phyloP scores from a whole-genome alignment of 1,140 invertebrate genomes.

The Brachionus asplanchnoidis region DNA sequence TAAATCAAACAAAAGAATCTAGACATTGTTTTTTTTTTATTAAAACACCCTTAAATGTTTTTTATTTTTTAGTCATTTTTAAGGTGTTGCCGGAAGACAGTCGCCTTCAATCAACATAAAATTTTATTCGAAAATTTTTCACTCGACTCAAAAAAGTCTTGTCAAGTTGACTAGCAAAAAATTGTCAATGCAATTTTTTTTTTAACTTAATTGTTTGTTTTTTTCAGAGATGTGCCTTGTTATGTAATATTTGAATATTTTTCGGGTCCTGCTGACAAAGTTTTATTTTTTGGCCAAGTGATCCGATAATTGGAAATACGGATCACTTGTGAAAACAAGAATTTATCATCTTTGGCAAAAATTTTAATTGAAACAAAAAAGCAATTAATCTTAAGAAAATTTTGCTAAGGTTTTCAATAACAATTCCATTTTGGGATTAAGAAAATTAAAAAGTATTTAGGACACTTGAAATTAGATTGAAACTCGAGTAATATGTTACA shows the following conservation, averaged over 20 bases:
- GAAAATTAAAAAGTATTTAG: constrained; percentile 37
- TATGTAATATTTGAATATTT: background rate
- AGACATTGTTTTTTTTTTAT: background rate
- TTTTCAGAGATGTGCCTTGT: background rate
- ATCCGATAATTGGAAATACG: background rate
- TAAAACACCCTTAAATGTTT: background rate
- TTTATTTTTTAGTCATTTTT: background rate
- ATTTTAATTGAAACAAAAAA: constrained; percentile 32
- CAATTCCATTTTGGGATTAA: constrained; percentile 36
- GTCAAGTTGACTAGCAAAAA: background rate
- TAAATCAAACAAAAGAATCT: background rate
- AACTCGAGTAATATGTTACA: constrained; percentile 1
- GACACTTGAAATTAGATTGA: constrained; percentile 15
- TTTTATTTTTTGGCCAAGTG: background rate
- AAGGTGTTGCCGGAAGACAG: background rate
- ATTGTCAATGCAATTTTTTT: background rate
- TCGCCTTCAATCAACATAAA: background rate
- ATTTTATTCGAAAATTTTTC: background rate
- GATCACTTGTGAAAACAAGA: background rate
- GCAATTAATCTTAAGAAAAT: constrained; percentile 34
- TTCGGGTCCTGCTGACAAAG: background rate
- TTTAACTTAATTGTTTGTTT: background rate
- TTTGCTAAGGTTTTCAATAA: constrained; percentile 16
- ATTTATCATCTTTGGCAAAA: background rate
- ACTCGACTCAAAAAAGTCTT: background rate